phyloP scores from a whole-genome alignment of 2,888 invertebrate genomes.

The Lumbricus terrestris region DNA sequence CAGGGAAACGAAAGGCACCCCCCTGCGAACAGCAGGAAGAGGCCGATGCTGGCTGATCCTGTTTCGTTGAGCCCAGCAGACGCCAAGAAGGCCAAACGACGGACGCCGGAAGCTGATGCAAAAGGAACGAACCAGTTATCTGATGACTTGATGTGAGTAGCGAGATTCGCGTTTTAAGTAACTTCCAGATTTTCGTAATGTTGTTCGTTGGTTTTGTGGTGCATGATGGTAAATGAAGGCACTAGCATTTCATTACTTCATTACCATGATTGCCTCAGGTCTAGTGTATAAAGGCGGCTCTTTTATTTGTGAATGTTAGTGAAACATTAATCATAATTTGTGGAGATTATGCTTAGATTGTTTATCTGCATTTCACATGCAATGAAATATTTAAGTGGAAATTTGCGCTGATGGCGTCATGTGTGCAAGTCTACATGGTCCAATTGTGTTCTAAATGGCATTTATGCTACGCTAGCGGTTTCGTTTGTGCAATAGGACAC shows the following conservation, averaged over 20 bases:
- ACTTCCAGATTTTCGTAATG: no score
- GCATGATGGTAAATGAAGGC: no score
- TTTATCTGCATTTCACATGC: neutral
- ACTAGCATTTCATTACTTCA: no score
- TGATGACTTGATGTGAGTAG: conserved; percentile 12
- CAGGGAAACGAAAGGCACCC: neutral
- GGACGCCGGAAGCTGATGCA: neutral
- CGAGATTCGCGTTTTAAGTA: no score
- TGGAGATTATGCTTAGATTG: neutral
- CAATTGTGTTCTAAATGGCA: neutral
- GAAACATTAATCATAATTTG: neutral
- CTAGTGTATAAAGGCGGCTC: no score
- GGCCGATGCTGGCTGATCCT: neutral
- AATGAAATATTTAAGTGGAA: no score
- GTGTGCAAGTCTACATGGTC: neutral
- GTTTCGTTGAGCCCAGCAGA: neutral
- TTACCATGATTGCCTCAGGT: no score
- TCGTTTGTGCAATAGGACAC: neutral
- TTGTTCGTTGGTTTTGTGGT: neutral
- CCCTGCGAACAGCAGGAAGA: neutral
- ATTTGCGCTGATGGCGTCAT: neutral
- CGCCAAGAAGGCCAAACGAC: neutral
- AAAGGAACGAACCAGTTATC: neutral
- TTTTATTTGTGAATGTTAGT: neutral
- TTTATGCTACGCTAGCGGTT: neutral